Conservation (phyloP, 1,140 invertebrate genomes). For the Drosophila nannoptera region DNA sequence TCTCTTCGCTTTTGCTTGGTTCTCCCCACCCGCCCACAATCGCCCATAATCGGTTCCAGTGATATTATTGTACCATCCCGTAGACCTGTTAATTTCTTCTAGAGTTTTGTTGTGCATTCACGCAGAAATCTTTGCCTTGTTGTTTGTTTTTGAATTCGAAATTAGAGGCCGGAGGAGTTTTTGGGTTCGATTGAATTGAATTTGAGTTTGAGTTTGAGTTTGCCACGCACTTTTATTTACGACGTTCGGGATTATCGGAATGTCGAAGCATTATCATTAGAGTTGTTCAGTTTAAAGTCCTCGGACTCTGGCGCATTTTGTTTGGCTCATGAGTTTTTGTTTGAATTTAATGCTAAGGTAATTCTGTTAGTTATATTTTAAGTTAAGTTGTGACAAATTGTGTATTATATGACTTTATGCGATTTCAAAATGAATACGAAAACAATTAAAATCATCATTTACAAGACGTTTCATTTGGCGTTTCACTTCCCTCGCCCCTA, state of each 20-base stretch:
- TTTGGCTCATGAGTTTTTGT: conserved; percentile 55
- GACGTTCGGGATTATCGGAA: not conserved
- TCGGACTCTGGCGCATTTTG: conserved; percentile 24
- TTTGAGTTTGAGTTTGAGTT: conserved; percentile 24
- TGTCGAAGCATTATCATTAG: not conserved
- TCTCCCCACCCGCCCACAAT: not conserved
- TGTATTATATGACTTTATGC: conserved; percentile 77
- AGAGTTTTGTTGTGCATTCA: conserved; percentile 30
- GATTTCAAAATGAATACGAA: conserved; percentile 71
- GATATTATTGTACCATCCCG: conserved; percentile 47
- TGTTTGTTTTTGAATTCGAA: conserved; percentile 28
- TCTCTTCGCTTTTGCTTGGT: conserved; percentile 19
- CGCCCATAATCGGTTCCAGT: conserved; percentile 45
- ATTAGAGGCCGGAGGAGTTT: not conserved
- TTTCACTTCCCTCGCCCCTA: conserved; percentile 46
- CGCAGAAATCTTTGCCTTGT: conserved; percentile 12
- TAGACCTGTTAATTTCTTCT: conserved; percentile 25
- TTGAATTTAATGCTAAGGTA: conserved; percentile 46
- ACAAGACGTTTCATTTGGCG: conserved; percentile 10
- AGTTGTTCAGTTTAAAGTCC: conserved; percentile 19
- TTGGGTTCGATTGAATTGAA: conserved; percentile 16
- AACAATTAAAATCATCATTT: conserved; percentile 51
- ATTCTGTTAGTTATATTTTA: conserved; percentile 71
- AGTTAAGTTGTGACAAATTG: conserved; percentile 75
- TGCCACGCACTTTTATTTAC: conserved; percentile 15